Conservation (phyloP, 1,140 invertebrate genomes). For the Zaprionus africanus region DNA sequence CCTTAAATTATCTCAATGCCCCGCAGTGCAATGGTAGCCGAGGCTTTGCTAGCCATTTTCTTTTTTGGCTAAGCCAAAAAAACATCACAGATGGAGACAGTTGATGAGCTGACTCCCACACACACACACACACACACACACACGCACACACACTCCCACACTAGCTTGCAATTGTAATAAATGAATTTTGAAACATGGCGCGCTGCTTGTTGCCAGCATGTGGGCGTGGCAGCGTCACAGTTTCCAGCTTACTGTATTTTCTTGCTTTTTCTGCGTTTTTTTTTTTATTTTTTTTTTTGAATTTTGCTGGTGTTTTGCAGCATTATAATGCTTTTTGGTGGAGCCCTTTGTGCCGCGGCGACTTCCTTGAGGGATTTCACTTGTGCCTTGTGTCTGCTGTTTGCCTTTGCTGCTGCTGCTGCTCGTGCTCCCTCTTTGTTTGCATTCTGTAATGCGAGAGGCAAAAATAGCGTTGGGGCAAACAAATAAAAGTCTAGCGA, state of each 20-base stretch:
- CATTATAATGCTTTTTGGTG: constrained; percentile 43
- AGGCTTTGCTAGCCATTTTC: constrained; percentile 50
- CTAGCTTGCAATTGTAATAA: constrained; percentile 61
- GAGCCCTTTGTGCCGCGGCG: constrained; percentile 42
- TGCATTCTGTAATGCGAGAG: constrained; percentile 61
- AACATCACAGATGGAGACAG: constrained; percentile 18
- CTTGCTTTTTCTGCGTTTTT: too few species aligned
- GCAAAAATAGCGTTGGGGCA: constrained; percentile 53
- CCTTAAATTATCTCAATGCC: constrained; percentile 55
- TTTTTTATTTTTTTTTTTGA: background rate
- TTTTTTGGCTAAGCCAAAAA: constrained; percentile 27
- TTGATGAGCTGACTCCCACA: constrained; percentile 56
- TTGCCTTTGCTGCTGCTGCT: background rate
- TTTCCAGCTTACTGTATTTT: constrained; percentile 13
- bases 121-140: background rate
- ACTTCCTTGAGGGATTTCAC: constrained; percentile 65
- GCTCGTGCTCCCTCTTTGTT: constrained; percentile 42
- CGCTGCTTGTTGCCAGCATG: constrained; percentile 57
- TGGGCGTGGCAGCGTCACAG: constrained; percentile 55
- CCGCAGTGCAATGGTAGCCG: constrained; percentile 49
- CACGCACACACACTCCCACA: background rate
- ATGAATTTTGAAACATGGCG: constrained; percentile 73
- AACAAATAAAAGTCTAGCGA: constrained; percentile 58
- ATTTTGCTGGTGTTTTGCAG: constrained; percentile 25
- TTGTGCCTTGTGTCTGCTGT: constrained; percentile 49